A percentile compares a stretch with the other conserved stretches of the same genome.
Evolutionary conservation across 2,888 invertebrate genomes (phyloP).

Genomic region (Melieria crassipennis): DNA sequence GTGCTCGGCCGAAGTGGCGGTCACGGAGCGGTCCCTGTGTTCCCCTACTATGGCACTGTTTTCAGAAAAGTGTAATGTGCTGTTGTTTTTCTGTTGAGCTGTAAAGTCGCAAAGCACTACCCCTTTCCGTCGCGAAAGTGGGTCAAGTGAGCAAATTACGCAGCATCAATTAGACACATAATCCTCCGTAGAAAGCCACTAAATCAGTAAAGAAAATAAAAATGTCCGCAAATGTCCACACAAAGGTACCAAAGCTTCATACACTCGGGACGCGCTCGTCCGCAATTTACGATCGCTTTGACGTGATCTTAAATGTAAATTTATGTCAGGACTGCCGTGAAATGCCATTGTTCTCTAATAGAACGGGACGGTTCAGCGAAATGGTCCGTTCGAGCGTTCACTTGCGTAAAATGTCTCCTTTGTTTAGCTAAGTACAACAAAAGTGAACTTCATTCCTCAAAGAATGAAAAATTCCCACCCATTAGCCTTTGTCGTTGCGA

Average conservation of each 20-base stretch:
- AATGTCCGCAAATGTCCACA: constrained; percentile 49
- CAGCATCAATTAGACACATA: constrained; percentile 26
- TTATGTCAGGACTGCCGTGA: constrained; percentile 3
- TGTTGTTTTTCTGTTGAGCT: too few relatives aligned
- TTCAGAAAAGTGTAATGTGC: too few relatives aligned
- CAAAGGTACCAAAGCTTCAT: constrained; percentile 35
- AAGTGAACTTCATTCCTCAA: background rate
- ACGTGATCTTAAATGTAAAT: constrained; percentile 31
- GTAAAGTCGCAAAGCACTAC: too few relatives aligned
- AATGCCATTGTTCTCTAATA: background rate
- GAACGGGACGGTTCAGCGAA: too few relatives aligned
- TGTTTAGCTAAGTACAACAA: constrained; percentile 1
- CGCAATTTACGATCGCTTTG: constrained; percentile 22
- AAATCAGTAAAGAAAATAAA: constrained; percentile 41
- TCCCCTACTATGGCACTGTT: too few relatives aligned
- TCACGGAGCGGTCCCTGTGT: too few relatives aligned
- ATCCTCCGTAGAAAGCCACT: constrained; percentile 12
- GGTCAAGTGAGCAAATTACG: constrained; percentile 32
- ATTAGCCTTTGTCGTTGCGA: constrained; percentile 25
- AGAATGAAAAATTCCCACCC: constrained; percentile 5
- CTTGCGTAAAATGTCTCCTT: constrained; percentile 15
- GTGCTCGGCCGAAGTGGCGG: too few relatives aligned
- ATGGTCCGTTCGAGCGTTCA: constrained; percentile 9
- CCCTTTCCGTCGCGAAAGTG: background rate
- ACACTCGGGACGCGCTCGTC: constrained; percentile 1